These are phyloP conservation scores for Myiozetetes cayanensis DNA, from an alignment of 2,113 vertebrate species.

Conservation along the genomic window DNA sequence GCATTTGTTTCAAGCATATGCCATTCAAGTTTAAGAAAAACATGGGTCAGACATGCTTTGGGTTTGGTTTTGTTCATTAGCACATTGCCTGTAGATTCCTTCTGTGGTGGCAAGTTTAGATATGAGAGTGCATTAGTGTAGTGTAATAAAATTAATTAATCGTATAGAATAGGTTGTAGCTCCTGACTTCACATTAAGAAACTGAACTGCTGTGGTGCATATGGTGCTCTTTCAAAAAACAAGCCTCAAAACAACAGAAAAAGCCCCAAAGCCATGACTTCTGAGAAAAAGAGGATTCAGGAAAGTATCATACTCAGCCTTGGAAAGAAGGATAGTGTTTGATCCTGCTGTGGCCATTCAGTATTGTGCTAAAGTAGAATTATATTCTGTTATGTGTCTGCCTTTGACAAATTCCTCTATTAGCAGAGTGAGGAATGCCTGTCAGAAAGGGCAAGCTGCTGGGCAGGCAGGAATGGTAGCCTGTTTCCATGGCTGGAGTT, in stretches of 20 bases:
- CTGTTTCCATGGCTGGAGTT: background rate
- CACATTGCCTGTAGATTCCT: background rate
- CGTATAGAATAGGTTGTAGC: background rate
- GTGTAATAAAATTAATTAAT: background rate
- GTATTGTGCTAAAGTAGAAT: background rate
- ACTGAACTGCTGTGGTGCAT: background rate
- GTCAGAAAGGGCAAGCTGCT: background rate
- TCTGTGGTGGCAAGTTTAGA: background rate
- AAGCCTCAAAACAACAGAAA: background rate
- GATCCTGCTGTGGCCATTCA: background rate
- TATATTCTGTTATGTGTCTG: background rate
- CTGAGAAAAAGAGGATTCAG: background rate
- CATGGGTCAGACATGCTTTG: background rate
- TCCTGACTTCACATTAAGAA: background rate
- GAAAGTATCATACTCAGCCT: background rate
- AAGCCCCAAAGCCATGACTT: background rate
- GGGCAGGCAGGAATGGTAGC: background rate
- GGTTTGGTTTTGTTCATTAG: background rate
- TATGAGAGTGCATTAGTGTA: accelerated
- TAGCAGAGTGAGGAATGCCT: background rate
- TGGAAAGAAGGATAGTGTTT: background rate
- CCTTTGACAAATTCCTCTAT: background rate
- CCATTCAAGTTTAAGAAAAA: background rate
- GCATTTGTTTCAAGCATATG: background rate
- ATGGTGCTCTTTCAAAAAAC: background rate